Percentiles rank a stretch among this genome's conserved stretches.
phyloP scores from a whole-genome alignment of 2,797 vertebrate species.

The Anomalospiza imberbis region DNA sequence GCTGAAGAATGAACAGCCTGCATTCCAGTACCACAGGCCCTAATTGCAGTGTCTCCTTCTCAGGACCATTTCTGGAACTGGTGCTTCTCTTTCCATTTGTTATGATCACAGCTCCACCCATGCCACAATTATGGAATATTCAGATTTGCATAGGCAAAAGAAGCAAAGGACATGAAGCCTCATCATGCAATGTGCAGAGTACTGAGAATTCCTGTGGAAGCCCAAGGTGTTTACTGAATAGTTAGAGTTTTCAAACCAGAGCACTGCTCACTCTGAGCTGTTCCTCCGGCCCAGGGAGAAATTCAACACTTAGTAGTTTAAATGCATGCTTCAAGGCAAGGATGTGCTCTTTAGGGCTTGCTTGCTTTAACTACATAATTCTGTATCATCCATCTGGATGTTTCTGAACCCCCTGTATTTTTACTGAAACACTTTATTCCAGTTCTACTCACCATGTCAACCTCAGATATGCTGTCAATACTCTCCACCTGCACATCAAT shows the following conservation, averaged over 20 bases:
- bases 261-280: neutral
- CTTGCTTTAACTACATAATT: neutral
- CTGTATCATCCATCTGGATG: neutral
- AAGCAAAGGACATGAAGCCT: neutral
- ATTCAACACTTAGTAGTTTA: neutral
- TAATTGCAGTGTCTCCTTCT: neutral
- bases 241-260: neutral
- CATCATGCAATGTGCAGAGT: neutral
- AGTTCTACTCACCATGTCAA: conserved; percentile 79
- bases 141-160: neutral
- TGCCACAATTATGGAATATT: neutral
- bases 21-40: neutral
- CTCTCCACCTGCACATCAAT: conserved; percentile 92
- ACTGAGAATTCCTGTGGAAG: neutral
- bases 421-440: neutral
- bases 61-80: neutral
- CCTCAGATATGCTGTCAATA: conserved; percentile 93
- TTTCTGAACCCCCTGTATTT: neutral
- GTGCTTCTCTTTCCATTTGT: neutral
- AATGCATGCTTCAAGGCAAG: neutral
- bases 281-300: neutral
- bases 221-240: neutral
- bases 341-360: neutral
- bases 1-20: neutral
- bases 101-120: neutral